Conservation (phyloP, 1,140 invertebrate genomes). For the Ptiloglossa arizonensis region DNA sequence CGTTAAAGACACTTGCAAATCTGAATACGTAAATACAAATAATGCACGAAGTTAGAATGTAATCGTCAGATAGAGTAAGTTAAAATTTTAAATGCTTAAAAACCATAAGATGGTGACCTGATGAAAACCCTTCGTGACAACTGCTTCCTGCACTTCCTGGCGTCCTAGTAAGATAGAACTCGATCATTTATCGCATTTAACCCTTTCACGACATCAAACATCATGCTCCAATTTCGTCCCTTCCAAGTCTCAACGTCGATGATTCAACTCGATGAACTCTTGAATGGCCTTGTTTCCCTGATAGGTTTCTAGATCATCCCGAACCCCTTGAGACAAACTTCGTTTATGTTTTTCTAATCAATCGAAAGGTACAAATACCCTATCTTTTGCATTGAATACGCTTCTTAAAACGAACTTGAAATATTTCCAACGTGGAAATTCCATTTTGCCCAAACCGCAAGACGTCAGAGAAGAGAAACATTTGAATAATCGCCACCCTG, state of each 20-base stretch:
- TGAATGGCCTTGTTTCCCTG: slow-evolving; percentile 57
- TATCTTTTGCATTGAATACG: too few species aligned
- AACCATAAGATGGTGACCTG: neutral
- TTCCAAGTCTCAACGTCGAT: neutral
- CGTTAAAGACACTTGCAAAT: too few species aligned
- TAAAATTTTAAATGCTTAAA: too few species aligned
- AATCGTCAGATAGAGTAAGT: too few species aligned
- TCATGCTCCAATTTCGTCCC: slow-evolving; percentile 16
- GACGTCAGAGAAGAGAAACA: too few species aligned
- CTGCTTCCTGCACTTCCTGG: slow-evolving; percentile 26
- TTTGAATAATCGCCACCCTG: too few species aligned
- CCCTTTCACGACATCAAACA: slow-evolving; percentile 46
- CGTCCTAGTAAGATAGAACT: slow-evolving; percentile 54
- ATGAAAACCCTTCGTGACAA: neutral
- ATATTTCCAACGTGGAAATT: too few species aligned
- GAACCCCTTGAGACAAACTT: slow-evolving; percentile 63
- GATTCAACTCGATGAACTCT: slow-evolving; percentile 35
- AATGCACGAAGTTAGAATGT: too few species aligned
- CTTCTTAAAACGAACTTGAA: too few species aligned
- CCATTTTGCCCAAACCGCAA: too few species aligned
- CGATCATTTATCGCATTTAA: slow-evolving; percentile 64
- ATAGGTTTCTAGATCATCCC: slow-evolving; percentile 69
- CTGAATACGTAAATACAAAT: too few species aligned
- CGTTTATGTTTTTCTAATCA: slow-evolving; percentile 65
- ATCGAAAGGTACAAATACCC: neutral